These are phyloP conservation scores for Ennomos quercinarius DNA, from an alignment of 2,888 invertebrate genomes.

Conservation along the genomic window DNA sequence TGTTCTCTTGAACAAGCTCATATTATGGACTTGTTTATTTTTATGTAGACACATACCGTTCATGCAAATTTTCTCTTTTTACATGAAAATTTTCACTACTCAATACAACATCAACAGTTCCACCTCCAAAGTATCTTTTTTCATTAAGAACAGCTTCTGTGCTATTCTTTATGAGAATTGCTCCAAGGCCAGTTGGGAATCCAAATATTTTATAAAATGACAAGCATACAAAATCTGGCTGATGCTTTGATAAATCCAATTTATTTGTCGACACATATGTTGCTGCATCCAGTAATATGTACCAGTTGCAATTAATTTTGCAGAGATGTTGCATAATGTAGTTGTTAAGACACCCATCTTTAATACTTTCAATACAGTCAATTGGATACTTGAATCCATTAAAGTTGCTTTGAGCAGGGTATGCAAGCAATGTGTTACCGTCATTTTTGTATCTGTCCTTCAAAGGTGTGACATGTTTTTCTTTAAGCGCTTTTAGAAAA, in stretches of 20 bases:
- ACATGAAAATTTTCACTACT: constrained; percentile 90
- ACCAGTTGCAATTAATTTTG: constrained; percentile 86
- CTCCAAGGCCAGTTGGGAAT: constrained; percentile 98
- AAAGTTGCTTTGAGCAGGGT: constrained; percentile 98
- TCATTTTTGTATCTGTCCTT: constrained; percentile 52
- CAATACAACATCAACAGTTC: constrained; percentile 94
- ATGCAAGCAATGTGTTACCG: constrained; percentile 88
- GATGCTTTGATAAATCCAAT: constrained; percentile 89
- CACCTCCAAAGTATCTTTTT: constrained; percentile 96
- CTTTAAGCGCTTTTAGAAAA: constrained; percentile 72
- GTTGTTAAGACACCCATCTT: constrained; percentile 84
- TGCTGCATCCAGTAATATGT: constrained; percentile 94
- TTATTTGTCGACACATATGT: constrained; percentile 91
- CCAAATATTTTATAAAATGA: constrained; percentile 99
- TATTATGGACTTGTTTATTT: background rate
- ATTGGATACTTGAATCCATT: constrained; percentile 96
- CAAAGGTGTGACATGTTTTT: constrained; percentile 32
- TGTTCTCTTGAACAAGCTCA: background rate
- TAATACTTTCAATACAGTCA: constrained; percentile 87
- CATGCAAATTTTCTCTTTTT: constrained; percentile 87
- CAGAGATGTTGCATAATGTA: constrained; percentile 66
- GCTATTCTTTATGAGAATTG: constrained; percentile 90
- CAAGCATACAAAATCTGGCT: constrained; percentile 95
- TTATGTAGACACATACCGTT: constrained; percentile 85
- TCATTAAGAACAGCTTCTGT: constrained; percentile 85